These are phyloP conservation scores for Merluccius polli DNA, from an alignment of 2,797 vertebrate species.

Conservation along the genomic window DNA sequence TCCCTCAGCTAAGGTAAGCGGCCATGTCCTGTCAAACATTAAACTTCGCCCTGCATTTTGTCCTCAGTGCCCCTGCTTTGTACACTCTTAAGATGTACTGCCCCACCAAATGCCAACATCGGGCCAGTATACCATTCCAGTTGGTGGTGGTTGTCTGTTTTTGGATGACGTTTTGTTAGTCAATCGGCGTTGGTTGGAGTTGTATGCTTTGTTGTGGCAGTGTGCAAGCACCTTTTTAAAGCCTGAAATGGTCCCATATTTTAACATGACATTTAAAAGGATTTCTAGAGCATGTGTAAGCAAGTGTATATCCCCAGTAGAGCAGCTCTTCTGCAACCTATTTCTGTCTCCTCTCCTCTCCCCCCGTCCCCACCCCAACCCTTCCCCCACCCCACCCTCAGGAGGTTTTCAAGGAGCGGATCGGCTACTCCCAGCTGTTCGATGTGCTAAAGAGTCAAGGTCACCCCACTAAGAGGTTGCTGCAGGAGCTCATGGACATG, in stretches of 20 bases:
- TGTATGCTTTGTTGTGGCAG: no score
- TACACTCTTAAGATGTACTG: not conserved
- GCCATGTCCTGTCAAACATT: not conserved
- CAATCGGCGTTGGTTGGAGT: no score
- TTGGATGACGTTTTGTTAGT: no score
- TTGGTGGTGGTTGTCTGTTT: no score
- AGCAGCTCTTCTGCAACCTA: slow-evolving; percentile 45
- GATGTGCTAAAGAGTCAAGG: slow-evolving; percentile 93
- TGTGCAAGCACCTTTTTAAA: no score
- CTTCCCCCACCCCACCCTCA: slow-evolving; percentile 50
- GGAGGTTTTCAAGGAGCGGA: slow-evolving; percentile 98
- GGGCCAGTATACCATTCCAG: not conserved
- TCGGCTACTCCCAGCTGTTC: slow-evolving; percentile 89
- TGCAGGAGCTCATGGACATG: slow-evolving; percentile 97
- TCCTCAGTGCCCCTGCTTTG: not conserved
- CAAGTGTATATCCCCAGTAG: slow-evolving; percentile 41
- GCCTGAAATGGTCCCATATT: no score
- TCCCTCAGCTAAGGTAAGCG: slow-evolving; percentile 88
- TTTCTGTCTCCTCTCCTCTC: slow-evolving; percentile 48
- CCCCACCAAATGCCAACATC: not conserved
- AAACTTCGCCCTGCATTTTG: not conserved
- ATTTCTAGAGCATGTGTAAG: slow-evolving; percentile 41
- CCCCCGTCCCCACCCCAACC: not conserved
- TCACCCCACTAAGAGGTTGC: slow-evolving; percentile 83
- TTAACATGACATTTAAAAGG: no score